phyloP scores from a whole-genome alignment of 2,888 invertebrate species.

The Scaptodrosophila latifasciaeformis region DNA sequence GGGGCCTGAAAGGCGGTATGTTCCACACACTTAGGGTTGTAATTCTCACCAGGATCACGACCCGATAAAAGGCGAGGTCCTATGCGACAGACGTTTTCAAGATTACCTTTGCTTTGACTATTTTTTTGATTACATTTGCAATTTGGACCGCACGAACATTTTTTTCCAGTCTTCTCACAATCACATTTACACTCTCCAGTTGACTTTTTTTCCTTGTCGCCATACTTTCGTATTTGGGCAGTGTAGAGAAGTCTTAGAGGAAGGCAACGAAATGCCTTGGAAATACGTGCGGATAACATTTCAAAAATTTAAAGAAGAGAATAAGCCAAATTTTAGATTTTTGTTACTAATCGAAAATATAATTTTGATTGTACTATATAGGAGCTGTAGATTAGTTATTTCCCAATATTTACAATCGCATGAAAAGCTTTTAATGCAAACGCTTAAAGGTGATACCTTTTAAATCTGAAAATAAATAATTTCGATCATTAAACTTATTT shows the following conservation, averaged over 20 bases:
- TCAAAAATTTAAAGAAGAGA: neutral
- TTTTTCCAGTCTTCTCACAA: conserved; percentile 5
- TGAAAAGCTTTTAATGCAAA: too few relatives aligned
- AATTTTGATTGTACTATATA: too few relatives aligned
- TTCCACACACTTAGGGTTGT: conserved; percentile 5
- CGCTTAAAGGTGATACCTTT: too few relatives aligned
- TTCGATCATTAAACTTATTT: conserved; percentile 61
- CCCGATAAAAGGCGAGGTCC: neutral
- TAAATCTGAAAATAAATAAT: conserved; percentile 39
- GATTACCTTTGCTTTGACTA: too few relatives aligned
- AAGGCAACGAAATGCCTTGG: neutral
- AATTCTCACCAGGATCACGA: conserved; percentile 18
- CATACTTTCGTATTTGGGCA: neutral
- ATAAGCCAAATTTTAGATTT: neutral
- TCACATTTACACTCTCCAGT: neutral
- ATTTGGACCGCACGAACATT: conserved; percentile 10
- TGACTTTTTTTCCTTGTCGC: neutral
- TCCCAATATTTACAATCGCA: too few relatives aligned
- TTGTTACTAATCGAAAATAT: too few relatives aligned
- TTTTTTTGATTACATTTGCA: conserved; percentile 3
- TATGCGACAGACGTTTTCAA: conserved; percentile 4
- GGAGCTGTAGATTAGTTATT: too few relatives aligned
- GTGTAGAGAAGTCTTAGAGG: too few relatives aligned
- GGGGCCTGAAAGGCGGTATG: conserved; percentile 27
- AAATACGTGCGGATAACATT: too few relatives aligned